Conservation (phyloP, 2,113 vertebrate genomes). For the Pygoscelis antarcticus region DNA sequence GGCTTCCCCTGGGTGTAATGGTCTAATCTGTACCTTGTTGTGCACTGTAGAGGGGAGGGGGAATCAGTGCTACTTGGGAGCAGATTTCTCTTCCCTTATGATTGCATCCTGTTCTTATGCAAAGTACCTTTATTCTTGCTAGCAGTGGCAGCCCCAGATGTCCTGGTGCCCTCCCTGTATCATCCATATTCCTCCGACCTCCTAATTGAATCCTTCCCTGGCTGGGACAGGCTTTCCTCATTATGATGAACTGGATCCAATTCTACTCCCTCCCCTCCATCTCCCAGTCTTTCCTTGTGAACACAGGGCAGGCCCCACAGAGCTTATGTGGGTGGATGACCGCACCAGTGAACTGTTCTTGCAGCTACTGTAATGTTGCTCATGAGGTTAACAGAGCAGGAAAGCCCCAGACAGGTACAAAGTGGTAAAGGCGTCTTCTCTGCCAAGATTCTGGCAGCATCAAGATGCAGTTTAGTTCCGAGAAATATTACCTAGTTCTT, state of each 20-base stretch:
- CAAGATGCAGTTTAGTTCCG: neutral
- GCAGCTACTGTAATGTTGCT: constrained; percentile 1
- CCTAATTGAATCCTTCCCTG: constrained; percentile 58
- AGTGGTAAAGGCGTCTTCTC: neutral
- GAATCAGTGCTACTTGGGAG: constrained; percentile 40
- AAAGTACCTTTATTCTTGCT: constrained; percentile 40
- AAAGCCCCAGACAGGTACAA: constrained; percentile 13
- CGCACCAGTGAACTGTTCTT: neutral
- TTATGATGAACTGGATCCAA: constrained; percentile 38
- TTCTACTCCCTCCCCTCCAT: constrained; percentile 5
- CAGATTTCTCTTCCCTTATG: constrained; percentile 25
- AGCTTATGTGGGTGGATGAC: constrained; percentile 38
- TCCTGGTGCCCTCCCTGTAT: neutral
- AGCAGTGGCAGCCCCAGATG: constrained; percentile 33
- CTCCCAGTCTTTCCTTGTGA: neutral
- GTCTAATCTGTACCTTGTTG: constrained; percentile 70
- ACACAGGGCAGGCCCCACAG: neutral
- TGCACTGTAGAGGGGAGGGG: constrained; percentile 35
- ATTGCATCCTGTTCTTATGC: constrained; percentile 9
- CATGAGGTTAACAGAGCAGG: neutral
- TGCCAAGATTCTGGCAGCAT: constrained; percentile 3
- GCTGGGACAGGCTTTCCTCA: constrained; percentile 41
- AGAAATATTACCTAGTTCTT: neutral
- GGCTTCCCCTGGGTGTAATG: constrained; percentile 63
- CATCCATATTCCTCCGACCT: neutral